These are phyloP conservation scores for Cyanoderma ruficeps DNA, from an alignment of 2,113 vertebrate genomes.

Conservation along the genomic window DNA sequence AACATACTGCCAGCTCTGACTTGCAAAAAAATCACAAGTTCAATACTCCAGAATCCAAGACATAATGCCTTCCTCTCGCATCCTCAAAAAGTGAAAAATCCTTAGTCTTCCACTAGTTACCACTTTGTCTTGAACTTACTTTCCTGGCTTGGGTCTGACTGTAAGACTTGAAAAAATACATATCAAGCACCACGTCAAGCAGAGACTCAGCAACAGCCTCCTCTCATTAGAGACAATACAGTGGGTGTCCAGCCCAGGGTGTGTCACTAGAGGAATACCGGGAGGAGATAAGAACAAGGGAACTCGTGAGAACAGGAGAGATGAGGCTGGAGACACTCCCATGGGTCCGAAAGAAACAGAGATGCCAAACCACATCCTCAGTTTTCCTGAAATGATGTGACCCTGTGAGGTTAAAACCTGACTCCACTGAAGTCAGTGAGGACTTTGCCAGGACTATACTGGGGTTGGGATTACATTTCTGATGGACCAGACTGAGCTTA, in stretches of 20 bases:
- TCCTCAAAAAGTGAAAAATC: neutral
- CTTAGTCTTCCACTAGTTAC: neutral
- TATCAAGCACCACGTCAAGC: neutral
- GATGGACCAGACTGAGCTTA: neutral
- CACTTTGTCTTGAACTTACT: neutral
- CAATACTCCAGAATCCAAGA: neutral
- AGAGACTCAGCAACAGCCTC: neutral
- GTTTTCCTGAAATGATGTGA: neutral
- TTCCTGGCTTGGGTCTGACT: neutral
- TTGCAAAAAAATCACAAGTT: neutral
- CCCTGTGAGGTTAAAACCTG: neutral
- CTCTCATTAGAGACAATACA: rapidly evolving
- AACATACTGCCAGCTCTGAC: neutral
- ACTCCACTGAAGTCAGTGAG: neutral
- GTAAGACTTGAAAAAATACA: neutral
- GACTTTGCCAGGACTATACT: neutral
- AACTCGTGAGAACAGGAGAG: neutral
- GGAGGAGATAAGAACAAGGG: neutral
- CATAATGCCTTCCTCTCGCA: neutral
- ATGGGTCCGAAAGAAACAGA: neutral
- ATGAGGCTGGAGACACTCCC: rapidly evolving
- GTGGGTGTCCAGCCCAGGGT: neutral
- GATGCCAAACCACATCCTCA: neutral
- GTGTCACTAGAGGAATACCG: neutral
- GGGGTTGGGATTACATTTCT: neutral